phyloP scores from a whole-genome alignment of 1,140 invertebrate species.

The Psilanteris sp. region DNA sequence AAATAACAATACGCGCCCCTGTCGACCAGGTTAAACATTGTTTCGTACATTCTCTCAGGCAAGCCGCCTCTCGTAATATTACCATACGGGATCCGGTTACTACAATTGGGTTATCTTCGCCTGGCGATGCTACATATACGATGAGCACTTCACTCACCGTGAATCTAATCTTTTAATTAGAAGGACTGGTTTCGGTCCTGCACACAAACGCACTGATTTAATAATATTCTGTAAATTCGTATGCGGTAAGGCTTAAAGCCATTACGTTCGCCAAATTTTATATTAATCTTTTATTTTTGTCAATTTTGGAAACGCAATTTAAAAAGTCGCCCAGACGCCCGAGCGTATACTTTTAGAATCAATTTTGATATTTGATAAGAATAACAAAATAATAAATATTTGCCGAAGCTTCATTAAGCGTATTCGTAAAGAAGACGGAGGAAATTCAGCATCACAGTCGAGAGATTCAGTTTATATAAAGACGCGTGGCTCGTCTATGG shows the following conservation, averaged over 20 bases:
- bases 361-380: slow-evolving; percentile 1
- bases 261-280: slow-evolving; percentile 14
- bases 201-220: slow-evolving; percentile 55
- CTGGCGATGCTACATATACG: slow-evolving; percentile 67
- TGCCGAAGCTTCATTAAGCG: slow-evolving; percentile 35
- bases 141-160: slow-evolving; percentile 57
- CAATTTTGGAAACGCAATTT: too few species aligned
- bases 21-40: slow-evolving; percentile 79
- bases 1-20: slow-evolving; percentile 79
- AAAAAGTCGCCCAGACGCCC: too few species aligned
- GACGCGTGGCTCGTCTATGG: slow-evolving; percentile 74
- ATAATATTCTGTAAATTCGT: slow-evolving; percentile 44
- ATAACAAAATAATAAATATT: slow-evolving; percentile 47
- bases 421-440: slow-evolving; percentile 24
- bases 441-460: slow-evolving; percentile 45
- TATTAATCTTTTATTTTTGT: slow-evolving; percentile 3
- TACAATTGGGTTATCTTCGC: slow-evolving; percentile 77
- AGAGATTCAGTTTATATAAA: slow-evolving; percentile 59
- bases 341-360: too few species aligned
- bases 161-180: slow-evolving; percentile 66
- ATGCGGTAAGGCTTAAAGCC: slow-evolving; percentile 15
- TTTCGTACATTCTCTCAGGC: slow-evolving; percentile 69
- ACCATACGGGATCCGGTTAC: slow-evolving; percentile 80
- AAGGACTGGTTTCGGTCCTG: slow-evolving; percentile 48
- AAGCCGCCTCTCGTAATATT: slow-evolving; percentile 66